Evolutionary conservation across 1,140 invertebrate species (phyloP), one percentile per base, ranked within the genome.

Genomic region (Leptinotarsa lineolata): DNA sequence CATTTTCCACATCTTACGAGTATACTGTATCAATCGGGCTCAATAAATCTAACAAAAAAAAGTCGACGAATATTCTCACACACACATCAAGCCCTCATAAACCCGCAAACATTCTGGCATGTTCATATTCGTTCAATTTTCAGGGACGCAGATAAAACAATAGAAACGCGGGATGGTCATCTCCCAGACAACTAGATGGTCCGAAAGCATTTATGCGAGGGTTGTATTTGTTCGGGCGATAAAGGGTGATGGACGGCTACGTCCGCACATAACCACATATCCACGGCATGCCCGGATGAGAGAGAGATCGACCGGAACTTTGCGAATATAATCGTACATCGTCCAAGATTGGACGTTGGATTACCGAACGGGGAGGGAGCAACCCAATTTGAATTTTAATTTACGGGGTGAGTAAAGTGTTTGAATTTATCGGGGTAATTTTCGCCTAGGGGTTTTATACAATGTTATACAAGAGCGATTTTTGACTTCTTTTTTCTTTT

Each of bases 241-340:
- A 84, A 84, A 82, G 77, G 77, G 76, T 84, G 83, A 84, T 83
- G 81, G 83, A 84, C 83, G 82, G 81, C 77, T 83, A 84, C 83
- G 83, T 84, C 83, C 82, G 78, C 83, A 83, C 83, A 83, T 84
- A 84, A 84, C 82, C 81, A 81, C 82, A 83, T 80, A 83, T 81
- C 78, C 80, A 79, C 46, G 68, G 69, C 70, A 63, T 58, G 54
- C 70, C 74, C 64, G 76, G 74, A 72, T 73, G 76, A 76, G 72
- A 75, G 75, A 80, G 75, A 80, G 80, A 82, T 81, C 81, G 81
- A 82, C 81, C 81, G 80, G 81, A 82, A 81, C 81, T 76, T 79
- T 68, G 64, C 61, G 78, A 78, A 73, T 78, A 82, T 82, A 82
- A 82, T 80, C 81, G 76, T 82, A 82, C 80, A 82, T 82, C 80